Conservation (phyloP, 1,140 invertebrate genomes). For the Trachymyrmex cornetzi region DNA sequence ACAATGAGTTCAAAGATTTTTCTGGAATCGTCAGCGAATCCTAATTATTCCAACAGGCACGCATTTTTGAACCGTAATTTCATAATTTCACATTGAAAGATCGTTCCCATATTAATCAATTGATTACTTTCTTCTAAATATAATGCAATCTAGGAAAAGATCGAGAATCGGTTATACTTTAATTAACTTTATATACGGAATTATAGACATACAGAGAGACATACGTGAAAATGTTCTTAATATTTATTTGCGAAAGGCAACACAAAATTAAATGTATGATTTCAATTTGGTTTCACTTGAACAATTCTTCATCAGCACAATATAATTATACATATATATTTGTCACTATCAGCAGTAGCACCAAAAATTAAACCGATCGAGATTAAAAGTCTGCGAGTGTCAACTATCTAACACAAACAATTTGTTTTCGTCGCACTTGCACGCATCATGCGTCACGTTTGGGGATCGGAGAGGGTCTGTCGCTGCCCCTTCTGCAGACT, state of each 20-base stretch:
- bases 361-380: not conserved
- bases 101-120: not conserved
- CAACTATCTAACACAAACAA: slow-evolving; percentile 1
- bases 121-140: not conserved
- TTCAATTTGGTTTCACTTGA: not conserved
- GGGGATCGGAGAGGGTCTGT: slow-evolving; percentile 35
- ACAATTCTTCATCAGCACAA: not conserved
- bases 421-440: slow-evolving; percentile 46
- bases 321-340: not conserved
- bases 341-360: too few relatives aligned
- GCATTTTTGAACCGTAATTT: not conserved
- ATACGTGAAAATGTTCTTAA: not conserved
- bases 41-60: not conserved
- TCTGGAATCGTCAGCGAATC: not conserved
- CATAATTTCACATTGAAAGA: not conserved
- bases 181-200: not conserved
- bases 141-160: not conserved
- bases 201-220: not conserved
- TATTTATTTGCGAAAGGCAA: slow-evolving; percentile 6
- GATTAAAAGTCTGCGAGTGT: not conserved
- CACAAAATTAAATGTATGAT: not conserved
- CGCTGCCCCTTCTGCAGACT: slow-evolving; percentile 35
- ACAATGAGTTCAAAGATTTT: not conserved
- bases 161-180: not conserved
- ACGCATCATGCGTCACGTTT: slow-evolving; percentile 37